Conservation (phyloP, 35 echinoderm and acorn worm genomes). For the Stichopus chloronotus region DNA sequence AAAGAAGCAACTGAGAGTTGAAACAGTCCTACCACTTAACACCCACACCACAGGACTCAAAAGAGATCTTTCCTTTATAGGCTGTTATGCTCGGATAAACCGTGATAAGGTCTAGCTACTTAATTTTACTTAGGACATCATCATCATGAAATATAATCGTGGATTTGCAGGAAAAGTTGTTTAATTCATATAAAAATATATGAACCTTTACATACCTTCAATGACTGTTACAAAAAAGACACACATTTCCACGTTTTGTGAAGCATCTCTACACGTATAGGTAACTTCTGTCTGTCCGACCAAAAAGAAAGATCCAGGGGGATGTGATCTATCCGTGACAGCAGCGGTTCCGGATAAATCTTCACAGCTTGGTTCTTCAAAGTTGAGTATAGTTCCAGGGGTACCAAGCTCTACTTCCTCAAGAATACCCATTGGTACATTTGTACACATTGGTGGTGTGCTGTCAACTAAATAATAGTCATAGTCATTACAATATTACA, state of each 20-base stretch:
- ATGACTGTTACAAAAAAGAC: neutral
- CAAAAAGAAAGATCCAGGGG: conserved; percentile 26
- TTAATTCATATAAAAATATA: too few relatives aligned
- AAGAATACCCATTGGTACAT: neutral
- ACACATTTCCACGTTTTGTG: neutral
- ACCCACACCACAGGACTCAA: too few relatives aligned
- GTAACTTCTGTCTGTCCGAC: conserved; percentile 3
- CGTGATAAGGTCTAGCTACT: too few relatives aligned
- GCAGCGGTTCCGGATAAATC: neutral
- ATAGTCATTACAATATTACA: neutral
- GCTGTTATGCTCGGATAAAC: too few relatives aligned
- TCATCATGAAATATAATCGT: too few relatives aligned
- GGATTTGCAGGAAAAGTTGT: too few relatives aligned
- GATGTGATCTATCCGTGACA: neutral
- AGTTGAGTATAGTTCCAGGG: neutral
- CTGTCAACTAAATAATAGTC: neutral
- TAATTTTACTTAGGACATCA: too few relatives aligned
- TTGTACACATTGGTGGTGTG: neutral
- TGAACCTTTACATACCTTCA: neutral
- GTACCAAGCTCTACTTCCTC: conserved; percentile 1
- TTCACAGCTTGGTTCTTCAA: neutral
- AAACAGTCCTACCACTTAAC: too few relatives aligned
- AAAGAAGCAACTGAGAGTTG: too few relatives aligned
- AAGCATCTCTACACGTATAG: conserved; percentile 21
- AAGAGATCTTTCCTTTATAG: too few relatives aligned